These are phyloP conservation scores for Rattus rattus DNA, from an alignment of 2,113 vertebrate species.

Conservation along the genomic window DNA sequence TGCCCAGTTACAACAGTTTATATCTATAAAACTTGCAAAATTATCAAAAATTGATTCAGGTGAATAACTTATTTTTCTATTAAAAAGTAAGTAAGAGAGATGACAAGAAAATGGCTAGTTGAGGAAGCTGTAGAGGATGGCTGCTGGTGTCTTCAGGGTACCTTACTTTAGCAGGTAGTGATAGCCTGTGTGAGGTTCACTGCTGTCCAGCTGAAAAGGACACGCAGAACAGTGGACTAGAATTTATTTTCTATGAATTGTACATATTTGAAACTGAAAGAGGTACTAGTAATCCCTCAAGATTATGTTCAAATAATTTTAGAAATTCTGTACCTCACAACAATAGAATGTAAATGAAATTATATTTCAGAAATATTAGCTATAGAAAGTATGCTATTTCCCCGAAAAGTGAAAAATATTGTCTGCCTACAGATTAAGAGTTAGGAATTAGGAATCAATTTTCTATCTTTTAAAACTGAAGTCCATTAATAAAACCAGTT, in stretches of 20 bases:
- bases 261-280: background rate
- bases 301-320: background rate
- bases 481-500: background rate
- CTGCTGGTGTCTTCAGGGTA: background rate
- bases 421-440: background rate
- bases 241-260: background rate
- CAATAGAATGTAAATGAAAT: constrained; percentile 16
- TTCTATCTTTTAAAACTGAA: background rate
- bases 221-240: background rate
- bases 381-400: background rate
- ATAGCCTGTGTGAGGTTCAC: background rate
- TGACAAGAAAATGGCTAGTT: background rate
- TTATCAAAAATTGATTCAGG: background rate
- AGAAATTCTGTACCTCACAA: background rate
- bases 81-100: background rate
- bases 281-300: background rate
- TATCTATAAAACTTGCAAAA: background rate
- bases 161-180: background rate
- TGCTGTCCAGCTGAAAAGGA: background rate
- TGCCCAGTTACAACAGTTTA: background rate
- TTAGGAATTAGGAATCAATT: background rate
- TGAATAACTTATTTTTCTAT: background rate
- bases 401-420: background rate
- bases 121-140: background rate
- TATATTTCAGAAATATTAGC: constrained; percentile 17